Conservation (phyloP, 2,113 vertebrate genomes). For the Sorex araneus region DNA sequence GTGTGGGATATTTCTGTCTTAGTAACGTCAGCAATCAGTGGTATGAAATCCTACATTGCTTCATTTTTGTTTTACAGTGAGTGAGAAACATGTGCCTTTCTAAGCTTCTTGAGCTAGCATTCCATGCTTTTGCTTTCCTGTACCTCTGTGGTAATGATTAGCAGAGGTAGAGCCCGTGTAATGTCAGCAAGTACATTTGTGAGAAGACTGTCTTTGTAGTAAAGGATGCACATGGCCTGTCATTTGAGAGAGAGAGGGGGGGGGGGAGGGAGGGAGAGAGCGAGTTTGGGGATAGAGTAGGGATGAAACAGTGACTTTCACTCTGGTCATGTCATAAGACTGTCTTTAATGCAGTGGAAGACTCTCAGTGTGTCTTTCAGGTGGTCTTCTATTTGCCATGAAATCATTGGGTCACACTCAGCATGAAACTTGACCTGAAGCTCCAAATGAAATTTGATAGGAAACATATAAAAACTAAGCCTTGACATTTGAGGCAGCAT, state of each 20-base stretch:
- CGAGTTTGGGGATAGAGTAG: not conserved
- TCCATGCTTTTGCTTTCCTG: not conserved
- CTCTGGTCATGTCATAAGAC: not conserved
- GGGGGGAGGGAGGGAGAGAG: too few relatives aligned
- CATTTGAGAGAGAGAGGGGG: not conserved
- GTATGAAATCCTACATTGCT: not conserved
- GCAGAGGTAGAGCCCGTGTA: not conserved
- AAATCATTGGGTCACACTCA: not conserved
- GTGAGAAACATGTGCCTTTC: not conserved
- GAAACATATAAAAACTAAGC: constrained; percentile 15
- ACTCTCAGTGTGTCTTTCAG: not conserved
- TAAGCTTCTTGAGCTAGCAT: not conserved
- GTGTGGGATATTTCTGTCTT: not conserved
- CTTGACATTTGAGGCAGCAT: not conserved
- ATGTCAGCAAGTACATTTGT: not conserved
- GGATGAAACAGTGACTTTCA: not conserved
- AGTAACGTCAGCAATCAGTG: not conserved
- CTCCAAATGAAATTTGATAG: not conserved
- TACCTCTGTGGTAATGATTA: not conserved
- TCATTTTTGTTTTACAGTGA: not conserved
- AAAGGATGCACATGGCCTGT: not conserved
- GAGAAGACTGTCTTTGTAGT: not conserved
- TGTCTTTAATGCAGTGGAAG: not conserved
- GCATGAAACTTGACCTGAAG: not conserved
- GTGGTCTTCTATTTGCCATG: not conserved